Evolutionary conservation across 2,797 vertebrate species (phyloP), one percentile per base, ranked within the genome.

Genomic region (Jordanella pulchra): DNA sequence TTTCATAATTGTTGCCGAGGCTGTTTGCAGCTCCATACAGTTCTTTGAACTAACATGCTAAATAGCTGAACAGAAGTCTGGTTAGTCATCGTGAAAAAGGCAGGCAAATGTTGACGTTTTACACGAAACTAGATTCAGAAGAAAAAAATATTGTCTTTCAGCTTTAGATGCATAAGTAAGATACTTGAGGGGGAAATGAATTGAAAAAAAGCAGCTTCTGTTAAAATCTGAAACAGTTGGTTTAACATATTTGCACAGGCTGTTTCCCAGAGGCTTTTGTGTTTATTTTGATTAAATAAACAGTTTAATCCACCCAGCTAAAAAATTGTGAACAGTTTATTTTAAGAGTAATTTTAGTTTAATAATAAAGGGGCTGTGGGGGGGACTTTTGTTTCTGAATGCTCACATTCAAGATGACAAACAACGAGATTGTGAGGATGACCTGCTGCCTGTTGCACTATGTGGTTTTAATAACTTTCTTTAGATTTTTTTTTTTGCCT

Each of bases 41-140:
- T 54, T 78, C 71, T 77, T 80, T 56, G 39, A 74, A 75, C 76
- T 66, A 65, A 76, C 23, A 48, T 77, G 73, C 74, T 75, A 69
- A 74, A 78, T 63, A 77, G 51, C 71, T 71, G 55, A 68, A 71
- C 60, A 54, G 54, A 81, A 73, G 73, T 83, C 3, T 50, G 67
- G 63, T 39, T 65, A 44, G 27, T 71, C 18, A 50, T 42, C 45
- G 2, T 78, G 35, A 65, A 5, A 39, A 39, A 1, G 9, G 23
- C 10, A 7, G 10, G 2, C n/a, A 60, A 27, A 2, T 68, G 50
- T 48, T 73, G 51, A 14, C 4, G 63, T 56, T 71, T 11, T 35
- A 25, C 10, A 17, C 21, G 11, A 7, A 11, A 48, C 45, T 30
- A n/a, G 25, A 4, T 27, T 79, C 35, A 45, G 15, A 17, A 51